Evolutionary conservation across 2,113 vertebrate species (phyloP), one percentile per base, ranked within the genome.

Genomic region (Cochlearius cochlearius): DNA sequence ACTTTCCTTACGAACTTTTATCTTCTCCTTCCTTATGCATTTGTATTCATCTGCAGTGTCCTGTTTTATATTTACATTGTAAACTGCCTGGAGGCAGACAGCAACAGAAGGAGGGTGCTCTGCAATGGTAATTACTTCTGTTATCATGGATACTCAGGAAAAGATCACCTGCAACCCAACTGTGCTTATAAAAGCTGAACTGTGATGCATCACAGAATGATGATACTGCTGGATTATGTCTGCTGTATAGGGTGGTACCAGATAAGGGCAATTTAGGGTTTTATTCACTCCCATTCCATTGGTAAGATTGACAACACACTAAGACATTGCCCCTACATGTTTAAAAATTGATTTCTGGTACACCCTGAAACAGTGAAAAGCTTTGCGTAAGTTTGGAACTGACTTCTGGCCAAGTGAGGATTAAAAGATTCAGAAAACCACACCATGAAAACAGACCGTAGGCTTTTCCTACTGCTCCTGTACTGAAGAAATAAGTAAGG

Each of bases 121-220:
- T 91, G 55, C 83, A 81, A 86, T 59, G 86, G 64, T 94, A 96
- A 96, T 96, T 77, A 86, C 74, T 79, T 47, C 64, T 95, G 52
- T 92, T 89, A 86, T 81, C 76, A 84, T 59, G 86, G 89, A 74
- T 89, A 74, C 89, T 92, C 68, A 78, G 60, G 68, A 86, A 86
- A 71, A 89, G 72, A 88, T 87, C 80, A 96, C 91, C 80, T 89
- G 68, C 26, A 92, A 67, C 32, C 53, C 68, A 63, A 15, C 22
- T 10, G 20, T 74, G 55, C n/a, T 76, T 67, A 64, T 29, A 79
- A 64, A 82, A 59, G 14, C 53, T 71, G 83, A 68, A 83, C 72
- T 68, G 20, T 50, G 72, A 29, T 76, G 63, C 72, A 29, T 21
- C 10, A 21, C 0, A 29, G 56, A 76, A 63, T 17, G 50, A 49